Evolutionary conservation across 2,888 invertebrate genomes (phyloP), one percentile per base, ranked within the genome.

Genomic region (Eulithis prunata): DNA sequence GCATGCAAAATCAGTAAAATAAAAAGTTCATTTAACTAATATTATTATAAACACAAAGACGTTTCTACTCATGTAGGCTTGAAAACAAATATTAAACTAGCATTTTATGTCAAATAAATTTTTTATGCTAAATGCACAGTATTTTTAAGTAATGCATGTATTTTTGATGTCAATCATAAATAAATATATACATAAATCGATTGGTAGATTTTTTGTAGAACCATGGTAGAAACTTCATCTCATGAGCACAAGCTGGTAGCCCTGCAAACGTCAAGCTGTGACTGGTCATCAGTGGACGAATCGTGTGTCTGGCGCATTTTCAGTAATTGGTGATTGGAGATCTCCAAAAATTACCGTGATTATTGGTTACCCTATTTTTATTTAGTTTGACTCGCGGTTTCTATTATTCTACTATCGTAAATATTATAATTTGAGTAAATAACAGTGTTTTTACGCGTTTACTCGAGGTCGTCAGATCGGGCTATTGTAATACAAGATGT

Each of bases 311-410:
- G 90, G 91, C 90, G 91, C 87, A 89, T 91, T 91, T 87, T 88
- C 86, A 88, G 91, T 92, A 91, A 91, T 92, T 91, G 92, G 89
- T 93, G 93, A 93, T 93, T 93, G 93, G 93, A 93, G 93, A 92
- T 91, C 89, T 85, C 83, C 87, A 82, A 89, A 90, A 91, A 90
- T 85, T 93, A 83, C 86, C 75, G 84, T 89, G 90, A 93, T 93
- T 93, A 93, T 93, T 93, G 92, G 92, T 90, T 89, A 87, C 87
- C 80, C 82, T 88, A 86, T 86, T 87, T 79, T 84, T 85, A 82
- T 80, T 88, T 87, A 86, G 82, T 90, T 91, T 87, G 77, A 68
- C 78, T 84, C 87, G 89, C 87, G 86, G 83, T 79, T 86, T 82
- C 74, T 82, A 76, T 32, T 66, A 82, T 83, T 81, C 71, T 79